phyloP scores from a whole-genome alignment of 2,888 invertebrate genomes.

The Galerucella nymphaeae region DNA sequence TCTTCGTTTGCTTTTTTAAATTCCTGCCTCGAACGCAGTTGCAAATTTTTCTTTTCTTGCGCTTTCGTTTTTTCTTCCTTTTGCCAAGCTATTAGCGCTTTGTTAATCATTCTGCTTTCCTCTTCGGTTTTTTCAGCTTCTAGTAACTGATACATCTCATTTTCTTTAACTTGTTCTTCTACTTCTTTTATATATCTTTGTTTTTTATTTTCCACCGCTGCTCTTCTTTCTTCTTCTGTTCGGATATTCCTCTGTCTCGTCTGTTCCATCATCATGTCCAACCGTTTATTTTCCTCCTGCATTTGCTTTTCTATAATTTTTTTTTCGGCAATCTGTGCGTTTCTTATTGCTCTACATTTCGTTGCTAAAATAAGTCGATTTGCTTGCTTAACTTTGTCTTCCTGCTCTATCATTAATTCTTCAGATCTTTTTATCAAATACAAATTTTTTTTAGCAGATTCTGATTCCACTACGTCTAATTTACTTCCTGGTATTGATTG shows the following conservation, averaged over 20 bases:
- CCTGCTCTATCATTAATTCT: slow-evolving; percentile 69
- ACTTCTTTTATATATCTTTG: slow-evolving; percentile 55
- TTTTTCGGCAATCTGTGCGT: slow-evolving; percentile 81
- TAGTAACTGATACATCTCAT: slow-evolving; percentile 67
- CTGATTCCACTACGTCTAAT: slow-evolving; percentile 62
- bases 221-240: slow-evolving; percentile 63
- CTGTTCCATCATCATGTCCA: slow-evolving; percentile 79
- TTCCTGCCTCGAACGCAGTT: slow-evolving; percentile 69
- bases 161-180: slow-evolving; percentile 67
- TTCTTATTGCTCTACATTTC: slow-evolving; percentile 86
- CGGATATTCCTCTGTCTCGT: slow-evolving; percentile 70
- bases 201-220: slow-evolving; percentile 50
- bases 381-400: slow-evolving; percentile 76
- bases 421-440: slow-evolving; percentile 68
- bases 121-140: slow-evolving; percentile 77
- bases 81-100: slow-evolving; percentile 73
- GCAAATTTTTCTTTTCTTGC: slow-evolving; percentile 68
- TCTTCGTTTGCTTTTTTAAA: slow-evolving; percentile 73
- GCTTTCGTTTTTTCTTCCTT: slow-evolving; percentile 73
- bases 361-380: slow-evolving; percentile 84
- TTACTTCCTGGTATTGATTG: slow-evolving; percentile 53
- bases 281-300: slow-evolving; percentile 69
- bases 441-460: slow-evolving; percentile 65
- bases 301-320: slow-evolving; percentile 69
- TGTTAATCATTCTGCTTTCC: slow-evolving; percentile 73